Percentiles rank a stretch among this genome's conserved stretches.
phyloP scores from a whole-genome alignment of 2,113 vertebrate species.

The Brienomyrus brachyistius region DNA sequence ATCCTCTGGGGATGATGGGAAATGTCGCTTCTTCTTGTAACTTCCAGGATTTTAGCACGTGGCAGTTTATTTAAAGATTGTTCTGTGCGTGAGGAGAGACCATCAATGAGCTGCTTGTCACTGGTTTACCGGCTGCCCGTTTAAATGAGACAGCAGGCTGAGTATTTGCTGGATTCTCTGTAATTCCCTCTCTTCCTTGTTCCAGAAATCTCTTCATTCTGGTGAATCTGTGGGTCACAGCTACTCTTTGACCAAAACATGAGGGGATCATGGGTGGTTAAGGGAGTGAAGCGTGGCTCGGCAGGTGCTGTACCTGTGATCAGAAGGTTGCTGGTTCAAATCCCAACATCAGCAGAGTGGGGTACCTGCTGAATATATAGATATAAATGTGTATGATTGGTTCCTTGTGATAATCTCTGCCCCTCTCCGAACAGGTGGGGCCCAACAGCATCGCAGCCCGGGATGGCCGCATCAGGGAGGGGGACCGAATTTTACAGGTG shows the following conservation, averaged over 20 bases:
- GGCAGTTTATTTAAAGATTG: not conserved
- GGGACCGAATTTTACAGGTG: slow-evolving; percentile 94
- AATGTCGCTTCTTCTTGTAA: not conserved
- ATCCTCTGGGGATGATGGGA: not conserved
- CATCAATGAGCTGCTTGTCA: not conserved
- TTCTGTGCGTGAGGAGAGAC: not conserved
- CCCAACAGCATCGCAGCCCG: slow-evolving; percentile 89
- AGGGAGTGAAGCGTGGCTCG: not conserved
- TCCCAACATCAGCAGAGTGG: not conserved
- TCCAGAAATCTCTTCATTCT: not conserved
- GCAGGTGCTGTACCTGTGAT: not conserved
- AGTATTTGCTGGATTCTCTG: not conserved
- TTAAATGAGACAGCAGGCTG: not conserved
- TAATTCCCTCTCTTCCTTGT: not conserved
- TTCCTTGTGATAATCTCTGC: not conserved
- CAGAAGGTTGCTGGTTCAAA: not conserved
- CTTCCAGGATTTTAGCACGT: too few species aligned
- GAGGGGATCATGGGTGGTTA: not conserved
- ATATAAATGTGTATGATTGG: not conserved
- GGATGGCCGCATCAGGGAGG: slow-evolving; percentile 89
- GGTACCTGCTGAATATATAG: not conserved
- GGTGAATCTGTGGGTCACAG: not conserved
- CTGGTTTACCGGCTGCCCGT: not conserved
- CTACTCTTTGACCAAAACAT: not conserved
- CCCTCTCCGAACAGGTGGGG: slow-evolving; percentile 65